Percentiles rank a stretch among this genome's conserved stretches.
Conservation (phyloP, 2,888 invertebrate species). For the Brachyopa scutellaris region DNA sequence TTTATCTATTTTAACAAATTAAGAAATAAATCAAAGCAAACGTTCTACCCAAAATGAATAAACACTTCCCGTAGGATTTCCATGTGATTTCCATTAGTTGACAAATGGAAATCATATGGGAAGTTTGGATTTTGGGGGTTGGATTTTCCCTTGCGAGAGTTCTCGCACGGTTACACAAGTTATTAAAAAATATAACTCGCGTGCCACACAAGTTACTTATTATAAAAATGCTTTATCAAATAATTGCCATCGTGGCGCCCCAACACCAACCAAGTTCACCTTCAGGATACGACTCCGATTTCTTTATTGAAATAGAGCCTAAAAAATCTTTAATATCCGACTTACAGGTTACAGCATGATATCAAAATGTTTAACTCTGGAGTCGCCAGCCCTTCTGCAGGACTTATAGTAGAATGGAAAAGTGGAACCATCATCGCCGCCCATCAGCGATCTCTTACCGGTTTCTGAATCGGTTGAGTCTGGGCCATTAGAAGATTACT, state of each 20-base stretch:
- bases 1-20: no score
- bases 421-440: slow-evolving; percentile 80
- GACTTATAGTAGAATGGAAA: slow-evolving; percentile 81
- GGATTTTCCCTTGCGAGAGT: no score
- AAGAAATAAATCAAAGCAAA: no score
- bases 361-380: slow-evolving; percentile 76
- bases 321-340: slow-evolving; percentile 69
- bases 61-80: no score
- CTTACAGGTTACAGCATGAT: slow-evolving; percentile 69
- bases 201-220: no score
- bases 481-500: slow-evolving; percentile 77
- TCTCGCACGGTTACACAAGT: no score
- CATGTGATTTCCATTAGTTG: no score
- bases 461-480: slow-evolving; percentile 75
- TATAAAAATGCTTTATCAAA: no score
- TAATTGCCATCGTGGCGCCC: slow-evolving; percentile 93
- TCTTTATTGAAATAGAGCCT: slow-evolving; percentile 57
- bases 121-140: no score
- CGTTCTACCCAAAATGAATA: no score
- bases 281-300: slow-evolving; percentile 84
- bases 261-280: slow-evolving; percentile 85
- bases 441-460: slow-evolving; percentile 78
- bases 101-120: no score
- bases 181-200: no score
- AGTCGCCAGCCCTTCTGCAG: slow-evolving; percentile 79